Evolutionary conservation across 2,113 vertebrate genomes (phyloP), one percentile per base, ranked within the genome.

Genomic region (Meleagris gallopavo): DNA sequence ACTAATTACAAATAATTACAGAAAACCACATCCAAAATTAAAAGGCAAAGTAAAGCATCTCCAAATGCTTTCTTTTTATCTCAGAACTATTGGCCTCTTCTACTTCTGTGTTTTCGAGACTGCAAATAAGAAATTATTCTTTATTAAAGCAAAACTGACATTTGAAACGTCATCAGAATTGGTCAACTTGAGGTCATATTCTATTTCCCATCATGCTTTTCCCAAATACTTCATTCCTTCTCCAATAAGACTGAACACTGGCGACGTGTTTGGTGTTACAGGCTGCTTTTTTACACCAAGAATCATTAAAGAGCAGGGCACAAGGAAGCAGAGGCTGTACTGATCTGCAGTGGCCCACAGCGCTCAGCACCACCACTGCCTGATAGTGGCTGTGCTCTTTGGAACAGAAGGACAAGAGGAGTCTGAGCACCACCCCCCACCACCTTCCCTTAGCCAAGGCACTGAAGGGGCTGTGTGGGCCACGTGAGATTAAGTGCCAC

Each of bases 1-100:
- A 98, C 98, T 95, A 99, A 99, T 99, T 98, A 98, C 99, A 98
- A 98, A 98, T 98, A 98, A 99, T 98, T 97, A 98, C 82, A 96
- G 97, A 98, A 98, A 98, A 98, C 97, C 98, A 98, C 98, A 98
- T 98, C 97, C 95, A 98, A 98, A 98, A 98, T 46, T 32, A 91
- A 95, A 93, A 96, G 75, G 72, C 91, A 74, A 89, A 90, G 83
- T 10, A 40, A 94, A 95, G 72, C 54, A 69, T 88, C 72, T 78
- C 70, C 32, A n/a, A 55, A 85, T 43, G 66, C n/a, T 87, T 50
- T 73, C 19, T 67, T 88, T 54, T 86, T 36, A 88, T 84, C 50
- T 60, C 73, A 15, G 27, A 65, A 55, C 73, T 12, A 41, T 52
- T 79, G 13, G 14, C 30, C 74, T 82, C 80, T 86, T 82, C 75